Evolutionary conservation across 2,888 invertebrate genomes (phyloP).

Genomic region (Scaptomyza caliginosa): DNA sequence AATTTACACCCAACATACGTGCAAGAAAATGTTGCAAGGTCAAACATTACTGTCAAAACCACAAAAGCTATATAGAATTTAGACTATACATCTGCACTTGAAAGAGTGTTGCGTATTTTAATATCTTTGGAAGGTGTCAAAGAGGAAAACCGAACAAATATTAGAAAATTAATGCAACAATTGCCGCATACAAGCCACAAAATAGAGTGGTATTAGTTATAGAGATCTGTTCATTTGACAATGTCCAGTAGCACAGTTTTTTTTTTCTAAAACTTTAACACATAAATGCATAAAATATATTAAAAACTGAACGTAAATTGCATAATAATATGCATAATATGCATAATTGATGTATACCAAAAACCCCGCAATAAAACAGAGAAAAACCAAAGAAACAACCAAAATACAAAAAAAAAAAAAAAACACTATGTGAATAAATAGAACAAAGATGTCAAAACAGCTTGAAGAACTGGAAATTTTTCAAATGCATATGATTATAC

Average conservation of each 20-base stretch:
- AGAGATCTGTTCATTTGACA: conserved; percentile 41
- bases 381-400: conserved; percentile 19
- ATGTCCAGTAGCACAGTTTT: conserved; percentile 49
- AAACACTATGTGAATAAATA: conserved; percentile 49
- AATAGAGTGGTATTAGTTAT: conserved; percentile 37
- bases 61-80: conserved; percentile 1
- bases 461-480: conserved; percentile 47
- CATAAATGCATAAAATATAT: conserved; percentile 32
- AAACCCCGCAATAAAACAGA: conserved; percentile 7
- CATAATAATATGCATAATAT: conserved; percentile 1
- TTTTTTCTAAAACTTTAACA: conserved; percentile 37
- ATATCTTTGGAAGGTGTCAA: conserved; percentile 24
- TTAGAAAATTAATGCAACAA: conserved; percentile 5
- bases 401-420: conserved; percentile 21
- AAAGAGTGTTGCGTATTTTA: conserved; percentile 10
- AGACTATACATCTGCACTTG: not conserved
- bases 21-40: not conserved
- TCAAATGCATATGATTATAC: conserved; percentile 15
- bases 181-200: conserved; percentile 24
- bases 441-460: conserved; percentile 28
- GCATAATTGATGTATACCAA: conserved; percentile 71
- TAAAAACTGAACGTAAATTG: conserved; percentile 40
- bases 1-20: not conserved
- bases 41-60: not conserved
- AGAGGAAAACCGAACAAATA: not conserved